phyloP scores from a whole-genome alignment of 2,113 vertebrate species.

The Gymnobelideus leadbeateri region DNA sequence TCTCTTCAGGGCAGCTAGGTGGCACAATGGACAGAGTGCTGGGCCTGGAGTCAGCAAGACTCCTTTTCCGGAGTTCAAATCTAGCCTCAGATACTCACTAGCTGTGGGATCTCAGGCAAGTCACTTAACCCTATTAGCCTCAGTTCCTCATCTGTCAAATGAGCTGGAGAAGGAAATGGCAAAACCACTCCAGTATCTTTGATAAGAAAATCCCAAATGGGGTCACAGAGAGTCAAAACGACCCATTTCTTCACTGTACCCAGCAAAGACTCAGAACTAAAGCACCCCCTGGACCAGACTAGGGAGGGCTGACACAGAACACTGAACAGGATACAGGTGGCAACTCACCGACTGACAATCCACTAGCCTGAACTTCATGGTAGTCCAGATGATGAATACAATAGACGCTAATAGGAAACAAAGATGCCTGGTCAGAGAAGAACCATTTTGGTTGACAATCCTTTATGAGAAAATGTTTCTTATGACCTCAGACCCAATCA shows the following conservation, averaged over 20 bases:
- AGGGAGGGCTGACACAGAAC: neutral
- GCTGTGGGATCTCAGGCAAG: no score
- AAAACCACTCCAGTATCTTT: no score
- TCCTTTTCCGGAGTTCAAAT: no score
- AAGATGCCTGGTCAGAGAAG: slow-evolving; percentile 69
- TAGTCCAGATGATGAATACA: slow-evolving; percentile 97
- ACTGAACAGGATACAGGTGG: neutral
- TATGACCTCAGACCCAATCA: neutral
- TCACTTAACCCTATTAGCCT: no score
- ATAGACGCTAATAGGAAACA: slow-evolving; percentile 91
- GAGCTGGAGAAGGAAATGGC: no score
- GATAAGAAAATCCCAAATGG: no score
- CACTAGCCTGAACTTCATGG: slow-evolving; percentile 96
- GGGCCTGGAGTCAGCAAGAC: neutral
- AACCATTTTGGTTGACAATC: slow-evolving; percentile 18
- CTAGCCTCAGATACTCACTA: no score
- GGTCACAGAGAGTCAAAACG: no score
- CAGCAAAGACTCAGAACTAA: neutral
- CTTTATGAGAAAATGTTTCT: neutral
- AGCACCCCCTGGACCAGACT: neutral
- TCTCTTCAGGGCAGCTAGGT: neutral
- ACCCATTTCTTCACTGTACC: neutral
- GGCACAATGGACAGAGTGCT: neutral
- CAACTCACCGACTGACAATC: slow-evolving; percentile 95
- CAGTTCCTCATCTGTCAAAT: no score